Conservation (phyloP, 2,888 invertebrate species). For the Arge pagana region DNA sequence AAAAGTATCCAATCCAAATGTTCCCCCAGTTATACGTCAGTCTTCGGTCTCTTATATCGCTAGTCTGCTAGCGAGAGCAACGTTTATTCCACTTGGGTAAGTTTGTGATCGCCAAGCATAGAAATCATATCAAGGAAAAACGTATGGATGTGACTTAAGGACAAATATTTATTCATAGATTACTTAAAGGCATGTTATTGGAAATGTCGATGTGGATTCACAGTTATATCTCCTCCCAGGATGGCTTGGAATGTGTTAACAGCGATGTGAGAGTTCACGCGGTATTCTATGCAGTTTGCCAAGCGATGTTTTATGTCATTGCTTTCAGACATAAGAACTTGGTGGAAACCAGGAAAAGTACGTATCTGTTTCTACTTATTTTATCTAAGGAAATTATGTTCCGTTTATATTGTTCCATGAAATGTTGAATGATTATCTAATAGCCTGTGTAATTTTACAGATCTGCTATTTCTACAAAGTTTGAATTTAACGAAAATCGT, state of each 20-base stretch:
- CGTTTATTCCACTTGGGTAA: slow-evolving; percentile 67
- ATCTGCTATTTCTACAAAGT: slow-evolving; percentile 76
- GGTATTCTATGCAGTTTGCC: slow-evolving; percentile 91
- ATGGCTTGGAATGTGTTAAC: slow-evolving; percentile 61
- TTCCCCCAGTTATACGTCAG: slow-evolving; percentile 69
- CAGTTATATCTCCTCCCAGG: slow-evolving; percentile 75
- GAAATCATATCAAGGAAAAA: not conserved
- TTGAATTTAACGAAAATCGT: slow-evolving; percentile 86
- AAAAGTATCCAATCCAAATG: slow-evolving; percentile 70
- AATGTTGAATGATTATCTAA: no score
- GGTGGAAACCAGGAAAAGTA: slow-evolving; percentile 76
- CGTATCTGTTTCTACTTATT: no score
- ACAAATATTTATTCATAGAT: slow-evolving; percentile 59
- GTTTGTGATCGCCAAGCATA: slow-evolving; percentile 34
- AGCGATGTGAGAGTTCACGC: slow-evolving; percentile 74
- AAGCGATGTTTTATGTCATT: slow-evolving; percentile 90
- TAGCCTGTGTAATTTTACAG: no score
- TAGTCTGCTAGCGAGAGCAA: slow-evolving; percentile 73
- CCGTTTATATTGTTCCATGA: slow-evolving; percentile 10
- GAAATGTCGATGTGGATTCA: slow-evolving; percentile 85
- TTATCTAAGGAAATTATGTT: slow-evolving; percentile 19
- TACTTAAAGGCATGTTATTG: slow-evolving; percentile 68
- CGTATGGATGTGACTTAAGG: not conserved
- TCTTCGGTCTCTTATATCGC: slow-evolving; percentile 75
- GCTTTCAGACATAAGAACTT: slow-evolving; percentile 88